Percentiles rank a stretch among this genome's conserved stretches.
Conservation (phyloP, 1,140 invertebrate species). For the Aphelenchoides fujianensis region DNA sequence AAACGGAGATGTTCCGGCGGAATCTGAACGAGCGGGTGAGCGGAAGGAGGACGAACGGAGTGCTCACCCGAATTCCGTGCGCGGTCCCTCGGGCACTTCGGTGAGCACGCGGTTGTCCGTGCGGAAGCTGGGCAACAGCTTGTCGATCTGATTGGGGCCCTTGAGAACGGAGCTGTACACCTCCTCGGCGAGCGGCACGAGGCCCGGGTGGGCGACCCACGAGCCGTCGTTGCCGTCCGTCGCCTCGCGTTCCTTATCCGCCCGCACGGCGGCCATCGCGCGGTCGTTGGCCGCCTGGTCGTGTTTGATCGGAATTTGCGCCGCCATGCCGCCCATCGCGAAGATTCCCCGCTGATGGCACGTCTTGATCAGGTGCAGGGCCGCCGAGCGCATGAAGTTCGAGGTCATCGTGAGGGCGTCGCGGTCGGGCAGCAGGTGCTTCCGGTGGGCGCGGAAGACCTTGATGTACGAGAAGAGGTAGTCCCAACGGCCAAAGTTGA, state of each 20-base stretch:
- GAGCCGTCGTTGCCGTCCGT: conserved; percentile 69
- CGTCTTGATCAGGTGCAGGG: conserved; percentile 68
- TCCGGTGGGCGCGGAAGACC: conserved; percentile 66
- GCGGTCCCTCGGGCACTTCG: conserved; percentile 68
- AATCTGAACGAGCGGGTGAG: too few species aligned
- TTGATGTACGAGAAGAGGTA: conserved; percentile 73
- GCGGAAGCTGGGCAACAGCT: conserved; percentile 48
- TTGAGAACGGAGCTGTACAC: conserved; percentile 64
- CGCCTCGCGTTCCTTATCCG: conserved; percentile 63
- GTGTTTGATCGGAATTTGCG: conserved; percentile 66
- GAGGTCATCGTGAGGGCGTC: conserved; percentile 64
- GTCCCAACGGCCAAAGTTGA: conserved; percentile 77
- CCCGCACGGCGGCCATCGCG: conserved; percentile 53
- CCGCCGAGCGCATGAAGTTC: conserved; percentile 70
- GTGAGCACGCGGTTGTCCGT: conserved; percentile 65
- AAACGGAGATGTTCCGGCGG: conserved; percentile 70
- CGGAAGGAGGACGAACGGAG: too few species aligned
- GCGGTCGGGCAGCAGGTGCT: conserved; percentile 71
- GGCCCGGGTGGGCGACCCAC: conserved; percentile 70
- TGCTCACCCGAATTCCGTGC: conserved; percentile 69
- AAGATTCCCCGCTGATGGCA: conserved; percentile 70
- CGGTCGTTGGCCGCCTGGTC: conserved; percentile 53
- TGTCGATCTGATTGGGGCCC: conserved; percentile 56
- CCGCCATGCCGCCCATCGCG: conserved; percentile 74
- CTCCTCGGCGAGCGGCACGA: conserved; percentile 68